Evolutionary conservation across 2,113 vertebrate genomes (phyloP), one percentile per base, ranked within the genome.

Genomic region (Phodopus roborovskii): DNA sequence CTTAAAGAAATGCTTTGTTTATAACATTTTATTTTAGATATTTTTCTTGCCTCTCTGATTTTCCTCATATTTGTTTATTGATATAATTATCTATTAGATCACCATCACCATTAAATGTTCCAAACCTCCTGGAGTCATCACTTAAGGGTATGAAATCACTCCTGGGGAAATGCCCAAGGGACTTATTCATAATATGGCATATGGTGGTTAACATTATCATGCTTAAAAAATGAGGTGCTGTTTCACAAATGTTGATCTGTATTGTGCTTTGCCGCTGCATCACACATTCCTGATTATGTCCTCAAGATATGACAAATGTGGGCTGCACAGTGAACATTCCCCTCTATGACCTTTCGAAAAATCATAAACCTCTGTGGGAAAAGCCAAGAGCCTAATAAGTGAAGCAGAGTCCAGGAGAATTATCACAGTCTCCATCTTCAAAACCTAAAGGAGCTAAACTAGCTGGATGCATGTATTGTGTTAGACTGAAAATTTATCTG

Each of bases 41-140:
- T 50, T 36, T 70, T 95, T 93, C 93, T 91, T 90, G 83, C 33
- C 88, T 92, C 33, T 95, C 91, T 93, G 30, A 71, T 86, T 94
- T 87, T 93, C 53, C 39, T 94, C 83, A n/a, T 87, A 22, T 7
- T 94, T 94, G 8, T 12, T 88, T 60, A 82, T 39, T 74, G 48
- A 94, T 79, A 81, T 60, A 82, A 88, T 93, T 60, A 85, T 79
- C 48, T 58, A n/a, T 79, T 74, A 87, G 36, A 88, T 87, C 74
- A 93, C 20, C 12, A 26, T 88, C 60, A 39, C 36, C 28, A 70
- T 2, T 11, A 5, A 26, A 74, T 77, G 45, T 8, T 48, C 15
- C 90, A 94, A 75, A 86, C 42, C 82, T 88, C 60, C 39, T 86
- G 62, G 39, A 90, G 60, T 87, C n/a, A 90, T 88, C 20, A 60